Base-by-base conservation (phyloP, 2,888 invertebrate species). In the Lamellibrachia columna region DNA sequence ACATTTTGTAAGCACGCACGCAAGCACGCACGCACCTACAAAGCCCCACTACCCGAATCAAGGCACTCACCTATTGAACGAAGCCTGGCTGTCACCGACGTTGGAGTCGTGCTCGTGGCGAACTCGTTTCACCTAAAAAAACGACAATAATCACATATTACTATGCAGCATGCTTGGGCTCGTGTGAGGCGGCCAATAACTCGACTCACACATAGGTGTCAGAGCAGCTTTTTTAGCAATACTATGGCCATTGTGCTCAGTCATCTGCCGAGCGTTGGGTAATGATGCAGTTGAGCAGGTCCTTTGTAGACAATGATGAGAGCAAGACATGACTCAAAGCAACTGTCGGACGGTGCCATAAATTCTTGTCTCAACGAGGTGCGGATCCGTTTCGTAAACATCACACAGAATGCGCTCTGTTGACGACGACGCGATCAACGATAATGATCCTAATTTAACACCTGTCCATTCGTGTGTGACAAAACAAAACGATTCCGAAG, bases 91-190 rank as follows among this genome's bases (percentile, higher is more conserved):
- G 91, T 92, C 92, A 8, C 52, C 52, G 52, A 92, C 92, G 92
- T 92, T 91, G 7, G 92, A 55, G 91, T 92, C 92, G 92, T 75
- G 15, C 75, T 92, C 92, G 91, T 92, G 92, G 28, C 92, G 90
- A 90, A 92, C 92, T 90, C 92, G 92, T 91, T 92, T 92, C 92
- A 92, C 92, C 92, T 92, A 75, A 22, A 91, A 90, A 53, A 55
- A 3, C 15, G 28, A 91, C 15, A 91, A 91, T 52, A 91, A 52
- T 52, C 91, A 91, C 22, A n/a, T 22, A 75, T 75, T 75, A 75
- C 75, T 75, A 75, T 75, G 75, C 75, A 11, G 75, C 75, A 22
- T 6, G 75, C 22, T 75, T n/a, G 15, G 15, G 75, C 22, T 75
- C 75, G 15, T 22, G 75, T 22, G 75, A 75, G 75, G 22, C 75